These are phyloP conservation scores for Pogonomyrmex barbatus DNA, from an alignment of 1,140 invertebrate genomes.

Conservation along the genomic window DNA sequence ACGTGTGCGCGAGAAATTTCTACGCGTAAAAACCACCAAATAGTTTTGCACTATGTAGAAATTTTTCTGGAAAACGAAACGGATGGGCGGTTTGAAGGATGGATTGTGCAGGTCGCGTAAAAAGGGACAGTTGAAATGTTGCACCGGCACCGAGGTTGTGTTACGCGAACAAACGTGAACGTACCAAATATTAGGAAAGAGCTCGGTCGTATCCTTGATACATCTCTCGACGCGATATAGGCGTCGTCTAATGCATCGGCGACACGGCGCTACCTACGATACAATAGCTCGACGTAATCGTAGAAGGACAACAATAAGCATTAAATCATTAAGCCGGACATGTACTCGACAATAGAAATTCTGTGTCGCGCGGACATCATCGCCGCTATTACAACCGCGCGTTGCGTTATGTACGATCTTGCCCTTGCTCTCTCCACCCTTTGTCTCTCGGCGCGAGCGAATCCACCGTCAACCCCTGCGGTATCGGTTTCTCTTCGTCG, in stretches of 20 bases:
- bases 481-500: conserved; percentile 55
- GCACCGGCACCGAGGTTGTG: not conserved
- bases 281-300: conserved; percentile 69
- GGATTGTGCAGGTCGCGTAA: not conserved
- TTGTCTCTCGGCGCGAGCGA: conserved; percentile 58
- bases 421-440: conserved; percentile 46
- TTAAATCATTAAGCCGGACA: conserved; percentile 76
- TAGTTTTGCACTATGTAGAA: not conserved
- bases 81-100: not conserved
- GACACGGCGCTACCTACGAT: conserved; percentile 17
- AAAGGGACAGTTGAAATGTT: not conserved
- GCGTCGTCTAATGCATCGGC: conserved; percentile 38
- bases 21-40: conserved; percentile 25
- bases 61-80: not conserved
- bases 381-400: conserved; percentile 65
- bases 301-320: conserved; percentile 73
- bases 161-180: not conserved
- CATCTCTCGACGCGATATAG: conserved; percentile 23
- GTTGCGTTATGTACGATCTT: conserved; percentile 44
- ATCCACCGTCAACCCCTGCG: conserved; percentile 48
- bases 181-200: not conserved
- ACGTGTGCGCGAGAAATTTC: conserved; percentile 41
- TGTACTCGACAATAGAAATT: conserved; percentile 72
- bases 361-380: conserved; percentile 58
- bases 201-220: not conserved